Evolutionary conservation across 2,797 vertebrate species (phyloP), one percentile per base, ranked within the genome.

Genomic region (Gallirallus australis): DNA sequence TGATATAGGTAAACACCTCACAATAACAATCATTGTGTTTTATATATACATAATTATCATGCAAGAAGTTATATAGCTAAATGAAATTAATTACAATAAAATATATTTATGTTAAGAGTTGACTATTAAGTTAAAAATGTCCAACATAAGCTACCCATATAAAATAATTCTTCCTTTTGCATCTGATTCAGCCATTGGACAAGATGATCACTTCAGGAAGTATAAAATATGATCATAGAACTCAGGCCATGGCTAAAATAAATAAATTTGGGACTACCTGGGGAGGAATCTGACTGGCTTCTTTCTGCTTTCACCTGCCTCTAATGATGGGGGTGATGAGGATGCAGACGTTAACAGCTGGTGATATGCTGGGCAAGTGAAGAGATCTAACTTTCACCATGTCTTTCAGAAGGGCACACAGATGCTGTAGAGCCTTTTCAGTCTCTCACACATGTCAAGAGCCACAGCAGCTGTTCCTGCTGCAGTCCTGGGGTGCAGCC

Each of bases 161-260:
- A 13, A 75, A 79, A 54, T 6, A 68, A 39, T 52, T 39, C 6
- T 33, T 70, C 33, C 18, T 78, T 71, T 66, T 52, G 17, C 5
- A 4, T 64, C 68, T 15, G 7, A 42, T 30, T 86, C 25, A 37
- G 10, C 25, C 60, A 23, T 30, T 20, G 5, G 15, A 30, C 0
- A 0, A 73, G n/a, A 9, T 3, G 6, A 63, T 19, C 33, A 31
- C 15, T 31, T 39, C 35, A 59, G 30, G 5, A 42, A n/a, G 6
- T 35, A 8, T 12, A 27, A 77, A 45, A 5, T 20, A 47, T 4
- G 23, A 77, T 4, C 10, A 6, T 1, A 1, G 42, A 17, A 70
- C 48, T 82, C 18, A 47, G 39, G 9, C 21, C 17, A 12, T 14
- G 11, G 17, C 45, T 42, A 20, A 88, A 84, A 39, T 12, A 10